Conservation (phyloP, 2,888 invertebrate species). For the Endotricha flammealis region DNA sequence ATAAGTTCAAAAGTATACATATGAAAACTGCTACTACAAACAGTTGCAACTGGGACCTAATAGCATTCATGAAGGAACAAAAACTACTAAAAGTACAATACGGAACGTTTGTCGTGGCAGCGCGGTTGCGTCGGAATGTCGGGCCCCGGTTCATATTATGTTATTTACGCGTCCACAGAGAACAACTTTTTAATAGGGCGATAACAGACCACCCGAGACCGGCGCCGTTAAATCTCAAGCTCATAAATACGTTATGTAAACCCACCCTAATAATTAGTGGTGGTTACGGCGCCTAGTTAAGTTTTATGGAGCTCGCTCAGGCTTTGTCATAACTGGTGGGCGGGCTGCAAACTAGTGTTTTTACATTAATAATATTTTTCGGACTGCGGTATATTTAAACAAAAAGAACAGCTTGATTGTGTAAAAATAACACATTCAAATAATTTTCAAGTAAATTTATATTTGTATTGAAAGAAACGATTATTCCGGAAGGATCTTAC, state of each 20-base stretch:
- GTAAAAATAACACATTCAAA: no score
- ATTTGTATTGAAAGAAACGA: no score
- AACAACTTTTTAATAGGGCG: constrained; percentile 75
- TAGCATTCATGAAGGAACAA: background rate
- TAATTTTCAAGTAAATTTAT: no score
- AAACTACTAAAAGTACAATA: no score
- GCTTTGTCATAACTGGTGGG: constrained; percentile 1
- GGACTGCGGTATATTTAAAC: background rate
- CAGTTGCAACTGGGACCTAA: background rate
- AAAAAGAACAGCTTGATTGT: background rate
- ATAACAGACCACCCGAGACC: constrained; percentile 76
- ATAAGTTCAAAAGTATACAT: no score
- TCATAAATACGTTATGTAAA: constrained; percentile 78
- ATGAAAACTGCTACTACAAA: background rate
- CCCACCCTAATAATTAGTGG: constrained; percentile 77
- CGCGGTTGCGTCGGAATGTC: constrained; percentile 23
- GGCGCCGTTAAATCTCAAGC: constrained; percentile 70
- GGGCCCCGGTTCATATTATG: constrained; percentile 51
- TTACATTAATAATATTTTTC: no score
- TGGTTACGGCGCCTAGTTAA: constrained; percentile 72
- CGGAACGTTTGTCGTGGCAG: constrained; percentile 9
- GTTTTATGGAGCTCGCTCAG: constrained; percentile 61
- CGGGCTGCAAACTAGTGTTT: background rate
- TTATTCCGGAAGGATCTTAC: no score
- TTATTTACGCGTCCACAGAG: constrained; percentile 71